Conservation (phyloP, 2,797 vertebrate genomes). For the Chelon auratus region DNA sequence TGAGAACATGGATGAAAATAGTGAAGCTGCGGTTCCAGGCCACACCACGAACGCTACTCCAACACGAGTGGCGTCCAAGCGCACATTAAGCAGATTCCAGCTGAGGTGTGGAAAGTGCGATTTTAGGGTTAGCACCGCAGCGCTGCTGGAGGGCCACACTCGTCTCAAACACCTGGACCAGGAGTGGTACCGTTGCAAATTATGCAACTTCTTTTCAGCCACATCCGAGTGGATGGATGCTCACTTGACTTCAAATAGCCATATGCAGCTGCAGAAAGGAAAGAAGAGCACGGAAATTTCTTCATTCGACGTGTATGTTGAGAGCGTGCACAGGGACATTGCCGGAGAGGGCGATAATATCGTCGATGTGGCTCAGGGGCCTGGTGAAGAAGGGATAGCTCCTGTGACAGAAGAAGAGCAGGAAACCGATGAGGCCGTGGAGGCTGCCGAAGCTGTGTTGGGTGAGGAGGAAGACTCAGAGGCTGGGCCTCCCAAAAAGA, state of each 20-base stretch:
- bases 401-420: slow-evolving; percentile 27
- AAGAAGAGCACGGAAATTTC: slow-evolving; percentile 84
- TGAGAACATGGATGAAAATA: slow-evolving; percentile 57
- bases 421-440: slow-evolving; percentile 52
- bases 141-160: slow-evolving; percentile 89
- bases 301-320: slow-evolving; percentile 88
- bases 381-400: slow-evolving; percentile 25
- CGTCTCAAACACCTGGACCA: slow-evolving; percentile 88
- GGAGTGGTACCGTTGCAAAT: slow-evolving; percentile 91
- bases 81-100: slow-evolving; percentile 82
- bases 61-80: slow-evolving; percentile 75
- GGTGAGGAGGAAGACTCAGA: slow-evolving; percentile 67
- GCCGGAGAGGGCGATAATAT: slow-evolving; percentile 37
- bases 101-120: slow-evolving; percentile 92
- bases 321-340: slow-evolving; percentile 76
- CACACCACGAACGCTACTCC: slow-evolving; percentile 28
- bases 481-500: slow-evolving; percentile 76
- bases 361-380: slow-evolving; percentile 62
- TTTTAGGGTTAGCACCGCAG: slow-evolving; percentile 89
- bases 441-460: slow-evolving; percentile 22
- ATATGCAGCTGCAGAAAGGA: slow-evolving; percentile 87
- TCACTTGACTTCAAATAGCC: slow-evolving; percentile 91
- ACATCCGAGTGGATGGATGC: slow-evolving; percentile 92
- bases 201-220: slow-evolving; percentile 91
- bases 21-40: slow-evolving; percentile 64